phyloP scores from a whole-genome alignment of 1,140 invertebrate genomes.

The Grapholita molesta region DNA sequence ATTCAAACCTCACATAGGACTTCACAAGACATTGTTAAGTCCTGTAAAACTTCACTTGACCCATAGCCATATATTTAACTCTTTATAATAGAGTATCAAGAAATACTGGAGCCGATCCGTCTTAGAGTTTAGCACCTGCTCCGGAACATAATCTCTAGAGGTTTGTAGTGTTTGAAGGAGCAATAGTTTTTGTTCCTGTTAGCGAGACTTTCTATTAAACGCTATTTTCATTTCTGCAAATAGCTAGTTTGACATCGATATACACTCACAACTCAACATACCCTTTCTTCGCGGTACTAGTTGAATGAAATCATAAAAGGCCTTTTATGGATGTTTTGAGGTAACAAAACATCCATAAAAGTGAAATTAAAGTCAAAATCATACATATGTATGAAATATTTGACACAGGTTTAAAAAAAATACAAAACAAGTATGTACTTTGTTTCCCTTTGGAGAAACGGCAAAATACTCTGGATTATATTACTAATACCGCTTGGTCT shows the following conservation, averaged over 20 bases:
- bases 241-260: too few relatives aligned
- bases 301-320: too few relatives aligned
- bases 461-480: neutral
- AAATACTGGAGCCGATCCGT: too few relatives aligned
- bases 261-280: too few relatives aligned
- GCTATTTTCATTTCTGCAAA: neutral
- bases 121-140: neutral
- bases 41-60: neutral
- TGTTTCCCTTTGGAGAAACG: conserved; percentile 9
- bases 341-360: neutral
- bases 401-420: neutral
- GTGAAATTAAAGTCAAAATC: neutral
- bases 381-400: neutral
- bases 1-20: neutral
- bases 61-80: neutral
- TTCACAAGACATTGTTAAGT: neutral
- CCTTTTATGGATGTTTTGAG: neutral
- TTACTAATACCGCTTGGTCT: conserved; percentile 5
- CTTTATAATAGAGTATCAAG: too few relatives aligned
- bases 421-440: conserved; percentile 14
- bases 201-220: too few relatives aligned
- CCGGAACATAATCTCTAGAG: too few relatives aligned
- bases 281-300: too few relatives aligned
- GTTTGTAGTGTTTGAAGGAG: neutral
- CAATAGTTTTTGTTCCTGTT: too few relatives aligned